A percentile compares a stretch with the other conserved stretches of the same genome.
Evolutionary conservation across 1,140 invertebrate species (phyloP).

Genomic region (Rhyacophila brunnea): DNA sequence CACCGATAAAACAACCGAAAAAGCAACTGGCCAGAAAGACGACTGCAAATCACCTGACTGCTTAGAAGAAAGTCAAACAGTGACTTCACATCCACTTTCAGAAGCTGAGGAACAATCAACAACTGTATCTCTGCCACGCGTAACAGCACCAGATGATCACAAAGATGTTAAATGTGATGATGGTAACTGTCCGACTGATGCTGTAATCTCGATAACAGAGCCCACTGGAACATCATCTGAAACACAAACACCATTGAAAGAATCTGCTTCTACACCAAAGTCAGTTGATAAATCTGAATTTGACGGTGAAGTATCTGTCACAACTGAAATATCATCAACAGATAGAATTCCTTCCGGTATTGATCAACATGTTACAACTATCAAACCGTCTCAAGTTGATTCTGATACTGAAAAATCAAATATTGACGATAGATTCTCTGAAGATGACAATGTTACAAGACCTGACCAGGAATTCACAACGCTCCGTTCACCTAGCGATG

Average conservation of each 20-base stretch:
- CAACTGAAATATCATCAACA: slow-evolving; percentile 9
- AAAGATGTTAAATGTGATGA: background rate
- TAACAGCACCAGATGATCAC: background rate
- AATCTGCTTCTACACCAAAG: background rate
- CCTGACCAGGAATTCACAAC: no score
- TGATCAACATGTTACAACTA: background rate
- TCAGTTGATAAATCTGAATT: slow-evolving; percentile 4
- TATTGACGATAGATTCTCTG: background rate
- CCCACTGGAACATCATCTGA: background rate
- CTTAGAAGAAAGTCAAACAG: slow-evolving; percentile 1
- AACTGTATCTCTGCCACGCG: background rate
- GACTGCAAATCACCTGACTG: background rate
- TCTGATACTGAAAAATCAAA: slow-evolving; percentile 17
- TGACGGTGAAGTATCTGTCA: background rate
- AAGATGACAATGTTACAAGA: no score
- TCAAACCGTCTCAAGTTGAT: slow-evolving; percentile 7
- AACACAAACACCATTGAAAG: background rate
- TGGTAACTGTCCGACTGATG: background rate
- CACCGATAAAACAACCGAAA: background rate
- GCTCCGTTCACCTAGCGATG: no score
- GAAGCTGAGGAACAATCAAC: background rate
- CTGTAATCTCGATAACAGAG: background rate
- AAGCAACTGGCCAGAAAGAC: background rate
- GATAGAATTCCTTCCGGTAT: slow-evolving; percentile 14
- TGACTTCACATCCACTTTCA: slow-evolving; percentile 2